Evolutionary conservation across 2,888 invertebrate species (phyloP), one percentile per base, ranked within the genome.

Genomic region (Athetis lepigone): DNA sequence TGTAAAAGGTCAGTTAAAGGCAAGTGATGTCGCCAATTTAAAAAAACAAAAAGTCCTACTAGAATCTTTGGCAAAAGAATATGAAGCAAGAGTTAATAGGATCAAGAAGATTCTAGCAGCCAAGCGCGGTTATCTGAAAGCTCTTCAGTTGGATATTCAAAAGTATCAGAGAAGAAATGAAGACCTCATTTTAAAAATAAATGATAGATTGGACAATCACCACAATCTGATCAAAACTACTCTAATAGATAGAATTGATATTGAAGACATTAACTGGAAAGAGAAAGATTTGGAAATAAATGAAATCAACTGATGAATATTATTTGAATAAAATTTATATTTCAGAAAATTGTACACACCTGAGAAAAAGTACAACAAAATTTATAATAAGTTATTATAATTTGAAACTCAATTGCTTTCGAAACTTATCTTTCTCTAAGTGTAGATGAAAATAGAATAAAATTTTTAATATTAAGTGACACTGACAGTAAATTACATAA

Each of bases 291-390:
- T 88, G 79, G 84, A 89, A 73, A 58, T 79, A 58, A 80, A 87
- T 84, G 66, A 85, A 90, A 90, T 86, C 88, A 87, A 90, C 77
- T 87, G 82, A 82, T 82, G 60, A 70, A 78, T 81, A 81, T 87
- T 85, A 87, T 87, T 91, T 93, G 91, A 93, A 91, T 93, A 94
- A 92, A 93, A 90, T 93, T 93, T 94, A 93, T 94, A 92, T 93
- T 94, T 94, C 93, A 90, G 93, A 94, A 93, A 93, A 93, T 92
- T 93, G 92, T 94, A 94, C 94, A 94, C 91, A 93, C 90, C 88
- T 90, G 92, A 92, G 90, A 92, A 92, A 87, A 92, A 92, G 89
- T 93, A 94, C 91, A 94, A 93, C 92, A 88, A 91, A 92, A 90
- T 87, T 86, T 85, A 88, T 82, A 84, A 82, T 85, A 88, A 77